Percentiles rank a stretch among this genome's conserved stretches.
These are phyloP conservation scores for Melanotaenia nigrans DNA, from an alignment of 2,797 vertebrate genomes.

Conservation along the genomic window DNA sequence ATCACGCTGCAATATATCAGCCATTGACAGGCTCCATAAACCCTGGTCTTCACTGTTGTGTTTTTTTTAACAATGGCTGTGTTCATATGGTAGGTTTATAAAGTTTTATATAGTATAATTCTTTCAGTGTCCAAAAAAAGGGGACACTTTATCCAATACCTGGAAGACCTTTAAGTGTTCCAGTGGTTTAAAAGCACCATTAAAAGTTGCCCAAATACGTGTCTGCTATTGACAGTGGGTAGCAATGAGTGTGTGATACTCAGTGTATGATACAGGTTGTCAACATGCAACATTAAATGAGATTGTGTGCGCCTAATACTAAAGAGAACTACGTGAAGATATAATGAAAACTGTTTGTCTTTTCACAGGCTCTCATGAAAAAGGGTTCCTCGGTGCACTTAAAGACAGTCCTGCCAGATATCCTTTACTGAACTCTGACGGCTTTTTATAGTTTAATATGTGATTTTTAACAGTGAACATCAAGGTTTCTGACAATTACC, in stretches of 20 bases:
- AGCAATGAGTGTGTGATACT: constrained; percentile 4
- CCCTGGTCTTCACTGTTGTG: neutral
- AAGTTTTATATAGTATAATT: neutral
- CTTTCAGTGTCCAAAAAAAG: too few relatives aligned
- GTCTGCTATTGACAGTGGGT: constrained; percentile 1
- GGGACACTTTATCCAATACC: too few relatives aligned
- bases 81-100: neutral
- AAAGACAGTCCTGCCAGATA: constrained; percentile 99
- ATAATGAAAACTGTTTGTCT: constrained; percentile 52
- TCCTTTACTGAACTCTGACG: constrained; percentile 82
- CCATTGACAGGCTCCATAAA: neutral
- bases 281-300: constrained; percentile 3
- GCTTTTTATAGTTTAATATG: neutral
- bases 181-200: constrained; percentile 5
- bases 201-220: too few relatives aligned
- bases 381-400: constrained; percentile 92
- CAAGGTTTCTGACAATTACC: too few relatives aligned
- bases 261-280: constrained; percentile 6
- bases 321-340: neutral
- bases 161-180: too few relatives aligned
- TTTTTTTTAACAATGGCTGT: neutral
- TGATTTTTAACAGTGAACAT: constrained; percentile 2
- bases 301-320: neutral
- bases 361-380: constrained; percentile 88
- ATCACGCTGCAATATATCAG: neutral